Conservation (phyloP, 64 coral and sea anemone species). For the Pocillopora verrucosa region DNA sequence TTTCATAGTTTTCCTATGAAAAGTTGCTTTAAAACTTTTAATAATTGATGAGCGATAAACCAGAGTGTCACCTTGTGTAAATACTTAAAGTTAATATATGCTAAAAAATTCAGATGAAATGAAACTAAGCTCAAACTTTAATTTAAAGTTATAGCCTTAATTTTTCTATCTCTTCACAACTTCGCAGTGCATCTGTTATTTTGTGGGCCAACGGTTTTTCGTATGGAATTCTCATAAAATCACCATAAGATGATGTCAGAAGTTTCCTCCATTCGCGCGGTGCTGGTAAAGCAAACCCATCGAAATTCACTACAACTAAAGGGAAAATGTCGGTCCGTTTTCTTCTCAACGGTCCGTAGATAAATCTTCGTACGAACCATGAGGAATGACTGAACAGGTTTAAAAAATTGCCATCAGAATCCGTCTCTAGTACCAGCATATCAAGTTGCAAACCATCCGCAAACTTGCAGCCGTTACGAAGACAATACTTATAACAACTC, state of each 20-base stretch:
- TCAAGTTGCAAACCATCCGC: slow-evolving; percentile 34
- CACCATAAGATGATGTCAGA: slow-evolving; percentile 7
- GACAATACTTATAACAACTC: slow-evolving; percentile 27
- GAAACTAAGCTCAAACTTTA: not conserved
- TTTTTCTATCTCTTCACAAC: slow-evolving; percentile 28
- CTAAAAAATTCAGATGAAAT: too few species aligned
- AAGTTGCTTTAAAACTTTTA: too few species aligned
- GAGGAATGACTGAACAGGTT: not conserved
- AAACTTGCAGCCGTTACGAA: not conserved
- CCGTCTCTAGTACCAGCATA: slow-evolving; percentile 35
- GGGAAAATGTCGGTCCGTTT: slow-evolving; percentile 19
- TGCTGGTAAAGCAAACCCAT: slow-evolving; percentile 33
- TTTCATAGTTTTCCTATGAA: too few species aligned
- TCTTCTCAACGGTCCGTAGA: not conserved
- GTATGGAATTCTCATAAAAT: slow-evolving; percentile 5
- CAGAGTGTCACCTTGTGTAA: too few species aligned
- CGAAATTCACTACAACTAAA: slow-evolving; percentile 34
- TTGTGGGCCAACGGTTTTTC: not conserved
- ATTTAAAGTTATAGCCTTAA: not conserved
- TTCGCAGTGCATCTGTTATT: slow-evolving; percentile 27
- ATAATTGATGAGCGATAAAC: too few species aligned
- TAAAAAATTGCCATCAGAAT: slow-evolving; percentile 12
- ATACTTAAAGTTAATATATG: too few species aligned
- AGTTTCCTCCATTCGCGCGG: slow-evolving; percentile 41
- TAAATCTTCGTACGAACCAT: not conserved